These are phyloP conservation scores for Desoria tigrina DNA, from an alignment of 2,888 invertebrate species.

Conservation along the genomic window DNA sequence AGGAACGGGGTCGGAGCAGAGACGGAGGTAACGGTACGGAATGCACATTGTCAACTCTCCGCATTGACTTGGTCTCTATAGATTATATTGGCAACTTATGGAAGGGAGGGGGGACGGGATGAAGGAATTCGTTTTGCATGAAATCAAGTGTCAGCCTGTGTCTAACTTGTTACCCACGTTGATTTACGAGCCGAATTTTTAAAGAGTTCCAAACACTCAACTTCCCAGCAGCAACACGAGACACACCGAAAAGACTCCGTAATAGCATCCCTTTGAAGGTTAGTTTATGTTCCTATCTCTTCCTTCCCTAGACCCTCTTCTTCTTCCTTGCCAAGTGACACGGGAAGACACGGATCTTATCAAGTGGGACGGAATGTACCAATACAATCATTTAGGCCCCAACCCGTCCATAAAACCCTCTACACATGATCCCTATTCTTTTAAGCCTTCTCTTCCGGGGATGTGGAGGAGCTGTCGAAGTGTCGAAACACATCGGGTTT, in stretches of 20 bases:
- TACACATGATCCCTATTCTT: too few species aligned
- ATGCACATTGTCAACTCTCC: slow-evolving; percentile 37
- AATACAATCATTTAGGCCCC: too few species aligned
- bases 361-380: too few species aligned
- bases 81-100: slow-evolving; percentile 16
- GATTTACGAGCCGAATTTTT: slow-evolving; percentile 52
- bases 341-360: too few species aligned
- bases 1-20: too few species aligned
- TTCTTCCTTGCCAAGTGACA: slow-evolving; percentile 15
- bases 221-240: background rate
- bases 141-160: slow-evolving; percentile 52
- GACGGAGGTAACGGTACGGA: background rate
- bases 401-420: too few species aligned
- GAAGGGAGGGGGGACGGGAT: slow-evolving; percentile 39
- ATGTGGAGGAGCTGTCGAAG: too few species aligned
- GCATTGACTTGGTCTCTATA: too few species aligned
- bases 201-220: slow-evolving; percentile 30
- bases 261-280: too few species aligned
- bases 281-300: background rate
- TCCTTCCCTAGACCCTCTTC: slow-evolving; percentile 2
- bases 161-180: slow-evolving; percentile 49
- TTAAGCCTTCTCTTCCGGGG: too few species aligned
- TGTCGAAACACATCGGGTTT: too few species aligned
- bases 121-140: slow-evolving; percentile 49
- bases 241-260: background rate